Base-by-base conservation (phyloP, 2,113 vertebrate species). In the Sylvia atricapilla region DNA sequence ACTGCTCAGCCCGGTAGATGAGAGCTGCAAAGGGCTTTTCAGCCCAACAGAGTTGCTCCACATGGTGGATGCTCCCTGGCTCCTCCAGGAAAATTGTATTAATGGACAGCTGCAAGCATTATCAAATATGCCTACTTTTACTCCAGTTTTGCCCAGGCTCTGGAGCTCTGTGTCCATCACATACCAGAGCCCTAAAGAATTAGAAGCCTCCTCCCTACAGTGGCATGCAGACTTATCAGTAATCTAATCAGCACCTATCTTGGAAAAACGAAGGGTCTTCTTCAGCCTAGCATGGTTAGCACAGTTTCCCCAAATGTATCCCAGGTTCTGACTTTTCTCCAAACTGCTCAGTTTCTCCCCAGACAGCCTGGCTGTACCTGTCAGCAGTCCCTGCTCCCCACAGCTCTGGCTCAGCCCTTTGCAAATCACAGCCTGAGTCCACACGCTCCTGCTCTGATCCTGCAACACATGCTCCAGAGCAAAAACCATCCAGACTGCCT, bases 401-500 rank as follows among this genome's bases (percentile, higher is more conserved):
- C 56, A 75, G 50, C 13, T 49, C 84, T 30, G 47, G 35, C 72
- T 91, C 55, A 81, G 44, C 74, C 50, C 28, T 79, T 33, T 47
- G 52, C 59, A 55, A 37, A 62, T 56, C 43, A 53, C 9, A 60
- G 72, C 17, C 69, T 0, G 0, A 31, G 47, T 59, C 44, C 59
- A 46, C 19, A 9, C 0, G 3, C 35, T 64, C 41, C 55, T 43
- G 30, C 44, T 72, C 43, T 12, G 33, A 84, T 46, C 69, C 37
- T 3, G 4, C 56, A 62, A 7, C 1, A 0, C 1, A 0, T 1
- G 1, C 28, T 64, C 39, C 44, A 18, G 27, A 39, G n/a, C 3
- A 44, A 50, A 56, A 78, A 33, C 3, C 43, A 59, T 30, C 25
- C 44, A 35, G n/a, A 47, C 19, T 56, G 58, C 49, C 73, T 81